phyloP scores from a whole-genome alignment of 1,140 invertebrate species.

The Macrobrachium nipponense region DNA sequence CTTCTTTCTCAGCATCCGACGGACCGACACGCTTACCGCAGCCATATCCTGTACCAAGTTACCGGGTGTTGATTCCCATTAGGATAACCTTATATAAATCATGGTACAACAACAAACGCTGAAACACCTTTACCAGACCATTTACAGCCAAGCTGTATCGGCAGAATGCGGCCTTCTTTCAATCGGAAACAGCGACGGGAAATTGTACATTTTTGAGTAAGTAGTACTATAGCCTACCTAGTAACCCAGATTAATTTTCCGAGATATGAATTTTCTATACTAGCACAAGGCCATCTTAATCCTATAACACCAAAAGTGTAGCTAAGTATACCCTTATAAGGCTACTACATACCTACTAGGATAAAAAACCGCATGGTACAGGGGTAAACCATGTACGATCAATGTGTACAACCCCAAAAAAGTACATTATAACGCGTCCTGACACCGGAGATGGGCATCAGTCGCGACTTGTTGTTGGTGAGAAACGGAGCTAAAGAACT shows the following conservation, averaged over 20 bases:
- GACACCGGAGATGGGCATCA: no score
- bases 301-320: no score
- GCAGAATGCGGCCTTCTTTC: constrained; percentile 34
- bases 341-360: no score
- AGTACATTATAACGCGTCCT: no score
- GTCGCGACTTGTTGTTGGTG: no score
- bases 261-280: neutral
- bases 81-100: neutral
- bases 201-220: constrained; percentile 56
- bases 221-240: no score
- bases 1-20: no score
- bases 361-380: no score
- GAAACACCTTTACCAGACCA: constrained; percentile 45
- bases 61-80: neutral
- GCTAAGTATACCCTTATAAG: no score
- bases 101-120: constrained; percentile 2
- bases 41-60: neutral
- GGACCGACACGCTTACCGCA: neutral
- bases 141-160: constrained; percentile 51
- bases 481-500: no score
- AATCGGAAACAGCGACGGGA: constrained; percentile 57
- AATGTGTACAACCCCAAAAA: no score
- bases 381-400: no score
- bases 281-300: neutral
- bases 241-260: neutral